Evolutionary conservation across 2,888 invertebrate genomes (phyloP).

Genomic region (Hirtodrosophila alboralis): DNA sequence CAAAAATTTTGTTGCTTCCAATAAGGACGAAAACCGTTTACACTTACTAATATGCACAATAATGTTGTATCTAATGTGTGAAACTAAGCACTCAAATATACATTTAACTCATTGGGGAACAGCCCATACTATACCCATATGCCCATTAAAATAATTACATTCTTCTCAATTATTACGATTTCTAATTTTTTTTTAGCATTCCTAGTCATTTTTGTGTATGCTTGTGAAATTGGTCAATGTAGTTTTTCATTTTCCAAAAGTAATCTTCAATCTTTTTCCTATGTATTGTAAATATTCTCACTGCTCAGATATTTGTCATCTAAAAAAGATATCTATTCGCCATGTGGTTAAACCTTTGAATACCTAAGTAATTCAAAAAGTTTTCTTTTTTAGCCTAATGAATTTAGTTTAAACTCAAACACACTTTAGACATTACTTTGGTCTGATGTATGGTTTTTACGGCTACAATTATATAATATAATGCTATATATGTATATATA

Average conservation of each 20-base stretch:
- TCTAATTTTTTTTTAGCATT: slow-evolving; percentile 37
- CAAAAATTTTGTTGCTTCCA: slow-evolving; percentile 49
- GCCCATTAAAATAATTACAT: too few relatives aligned
- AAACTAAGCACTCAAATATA: slow-evolving; percentile 22
- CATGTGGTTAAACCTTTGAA: slow-evolving; percentile 40
- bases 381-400: slow-evolving; percentile 23
- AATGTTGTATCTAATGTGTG: slow-evolving; percentile 15
- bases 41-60: slow-evolving; percentile 35
- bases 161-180: slow-evolving; percentile 33
- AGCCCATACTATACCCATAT: slow-evolving; percentile 17
- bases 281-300: slow-evolving; percentile 53
- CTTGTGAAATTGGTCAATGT: slow-evolving; percentile 53
- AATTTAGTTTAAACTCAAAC: slow-evolving; percentile 39
- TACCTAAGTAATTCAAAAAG: slow-evolving; percentile 31
- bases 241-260: slow-evolving; percentile 27
- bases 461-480: slow-evolving; percentile 35
- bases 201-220: slow-evolving; percentile 16
- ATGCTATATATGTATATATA: slow-evolving; percentile 50
- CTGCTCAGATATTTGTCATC: slow-evolving; percentile 33
- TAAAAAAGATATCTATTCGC: slow-evolving; percentile 10
- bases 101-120: slow-evolving; percentile 21
- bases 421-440: slow-evolving; percentile 59
- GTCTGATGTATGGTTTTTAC: slow-evolving; percentile 56
- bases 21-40: slow-evolving; percentile 76
- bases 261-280: slow-evolving; percentile 12